phyloP scores from a whole-genome alignment of 2,888 invertebrate genomes.

The Cerastis rubricosa region DNA sequence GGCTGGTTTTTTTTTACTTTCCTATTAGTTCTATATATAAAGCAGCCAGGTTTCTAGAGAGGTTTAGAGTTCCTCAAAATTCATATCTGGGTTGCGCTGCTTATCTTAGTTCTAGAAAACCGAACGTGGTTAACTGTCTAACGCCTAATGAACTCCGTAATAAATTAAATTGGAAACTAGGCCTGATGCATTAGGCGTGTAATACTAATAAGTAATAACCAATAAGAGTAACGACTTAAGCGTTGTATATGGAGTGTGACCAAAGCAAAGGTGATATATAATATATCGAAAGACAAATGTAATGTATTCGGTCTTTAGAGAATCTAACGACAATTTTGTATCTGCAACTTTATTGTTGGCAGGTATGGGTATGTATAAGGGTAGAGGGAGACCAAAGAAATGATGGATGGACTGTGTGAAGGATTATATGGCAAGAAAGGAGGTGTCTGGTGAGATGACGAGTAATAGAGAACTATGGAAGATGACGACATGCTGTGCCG shows the following conservation, averaged over 20 bases:
- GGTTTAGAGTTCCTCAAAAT: not conserved
- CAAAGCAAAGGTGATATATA: not conserved
- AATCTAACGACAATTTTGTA: not conserved
- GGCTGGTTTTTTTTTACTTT: not conserved
- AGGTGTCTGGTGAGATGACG: too few relatives aligned
- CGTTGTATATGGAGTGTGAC: slow-evolving; percentile 1
- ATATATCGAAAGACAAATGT: not conserved
- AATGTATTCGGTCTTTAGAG: not conserved
- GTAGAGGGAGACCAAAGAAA: too few relatives aligned
- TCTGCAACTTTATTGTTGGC: too few relatives aligned
- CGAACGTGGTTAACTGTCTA: not conserved
- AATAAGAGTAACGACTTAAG: not conserved
- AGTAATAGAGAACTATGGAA: too few relatives aligned
- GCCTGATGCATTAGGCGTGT: slow-evolving; percentile 5
- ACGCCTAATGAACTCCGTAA: slow-evolving; percentile 26
- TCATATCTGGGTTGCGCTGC: not conserved
- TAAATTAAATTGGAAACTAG: slow-evolving; percentile 34
- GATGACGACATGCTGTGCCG: too few relatives aligned
- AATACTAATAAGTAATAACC: slow-evolving; percentile 6
- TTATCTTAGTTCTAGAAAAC: not conserved
- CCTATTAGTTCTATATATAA: not conserved
- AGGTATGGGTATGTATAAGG: too few relatives aligned
- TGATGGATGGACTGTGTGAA: too few relatives aligned
- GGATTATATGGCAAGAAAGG: too few relatives aligned
- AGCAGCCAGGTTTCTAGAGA: not conserved